Conservation (phyloP, 2,113 vertebrate species). For the Miniopterus natalensis region DNA sequence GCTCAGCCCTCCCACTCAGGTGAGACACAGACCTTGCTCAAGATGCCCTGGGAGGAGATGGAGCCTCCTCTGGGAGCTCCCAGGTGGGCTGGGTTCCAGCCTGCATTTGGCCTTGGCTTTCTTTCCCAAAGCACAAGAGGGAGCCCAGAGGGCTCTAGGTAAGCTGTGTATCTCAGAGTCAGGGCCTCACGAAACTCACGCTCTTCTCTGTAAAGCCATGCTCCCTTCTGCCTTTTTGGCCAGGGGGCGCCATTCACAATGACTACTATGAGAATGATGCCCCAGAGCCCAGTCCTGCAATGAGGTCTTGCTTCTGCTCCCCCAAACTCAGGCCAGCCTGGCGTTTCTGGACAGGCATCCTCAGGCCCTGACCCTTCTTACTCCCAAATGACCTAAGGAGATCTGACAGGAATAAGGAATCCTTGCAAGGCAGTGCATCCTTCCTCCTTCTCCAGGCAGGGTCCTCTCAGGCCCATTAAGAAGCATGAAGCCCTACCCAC, state of each 20-base stretch:
- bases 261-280: background rate
- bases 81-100: background rate
- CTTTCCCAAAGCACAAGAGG: constrained; percentile 29
- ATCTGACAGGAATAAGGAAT: background rate
- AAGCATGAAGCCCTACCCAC: background rate
- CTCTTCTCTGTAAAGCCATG: background rate
- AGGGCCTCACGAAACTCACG: background rate
- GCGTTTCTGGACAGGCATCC: background rate
- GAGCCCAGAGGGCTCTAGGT: constrained; percentile 51
- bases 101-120: background rate
- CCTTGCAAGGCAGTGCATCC: background rate
- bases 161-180: constrained; percentile 60
- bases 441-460: background rate
- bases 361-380: background rate
- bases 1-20: constrained; percentile 47
- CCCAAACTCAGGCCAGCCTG: background rate
- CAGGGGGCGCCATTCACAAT: background rate
- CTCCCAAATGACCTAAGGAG: background rate
- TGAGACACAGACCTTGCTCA: constrained; percentile 78
- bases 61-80: background rate
- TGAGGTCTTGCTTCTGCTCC: background rate
- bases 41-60: constrained; percentile 39
- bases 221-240: background rate
- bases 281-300: background rate
- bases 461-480: background rate